Percentiles rank a stretch among this genome's conserved stretches.
Evolutionary conservation across 1,140 invertebrate species (phyloP).

Genomic region (Drosophila kanapiae): DNA sequence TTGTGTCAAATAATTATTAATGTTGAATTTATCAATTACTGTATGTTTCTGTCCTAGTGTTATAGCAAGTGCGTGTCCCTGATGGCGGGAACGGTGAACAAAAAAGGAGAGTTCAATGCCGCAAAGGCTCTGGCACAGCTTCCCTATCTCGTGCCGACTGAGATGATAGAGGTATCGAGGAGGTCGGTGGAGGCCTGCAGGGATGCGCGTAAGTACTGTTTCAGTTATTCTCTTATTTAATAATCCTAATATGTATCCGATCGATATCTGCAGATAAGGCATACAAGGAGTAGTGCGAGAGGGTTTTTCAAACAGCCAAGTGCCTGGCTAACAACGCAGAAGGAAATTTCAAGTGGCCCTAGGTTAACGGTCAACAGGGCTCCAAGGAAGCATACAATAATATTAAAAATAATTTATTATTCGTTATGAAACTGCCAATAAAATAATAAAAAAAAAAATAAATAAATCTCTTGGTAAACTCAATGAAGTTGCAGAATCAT

Average conservation of each 20-base stretch:
- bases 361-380: not conserved
- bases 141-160: constrained; percentile 65
- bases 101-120: constrained; percentile 78
- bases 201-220: constrained; percentile 72
- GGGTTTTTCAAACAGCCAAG: constrained; percentile 18
- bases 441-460: not conserved
- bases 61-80: constrained; percentile 77
- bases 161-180: constrained; percentile 55
- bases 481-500: not conserved
- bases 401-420: not conserved
- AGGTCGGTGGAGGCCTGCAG: constrained; percentile 63
- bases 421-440: too few relatives aligned
- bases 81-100: constrained; percentile 76
- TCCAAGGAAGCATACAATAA: not conserved
- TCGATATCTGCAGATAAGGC: constrained; percentile 58
- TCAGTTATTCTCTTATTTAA: too few relatives aligned
- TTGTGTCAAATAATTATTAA: not conserved
- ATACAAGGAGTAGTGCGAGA: constrained; percentile 76
- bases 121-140: constrained; percentile 71
- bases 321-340: constrained; percentile 12
- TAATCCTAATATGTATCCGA: not conserved
- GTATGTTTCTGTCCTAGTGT: constrained; percentile 49
- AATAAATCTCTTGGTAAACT: not conserved
- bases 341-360: constrained; percentile 19
- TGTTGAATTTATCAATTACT: not conserved